Conservation (phyloP, 2,797 vertebrate species). For the Novumbra hubbsi region DNA sequence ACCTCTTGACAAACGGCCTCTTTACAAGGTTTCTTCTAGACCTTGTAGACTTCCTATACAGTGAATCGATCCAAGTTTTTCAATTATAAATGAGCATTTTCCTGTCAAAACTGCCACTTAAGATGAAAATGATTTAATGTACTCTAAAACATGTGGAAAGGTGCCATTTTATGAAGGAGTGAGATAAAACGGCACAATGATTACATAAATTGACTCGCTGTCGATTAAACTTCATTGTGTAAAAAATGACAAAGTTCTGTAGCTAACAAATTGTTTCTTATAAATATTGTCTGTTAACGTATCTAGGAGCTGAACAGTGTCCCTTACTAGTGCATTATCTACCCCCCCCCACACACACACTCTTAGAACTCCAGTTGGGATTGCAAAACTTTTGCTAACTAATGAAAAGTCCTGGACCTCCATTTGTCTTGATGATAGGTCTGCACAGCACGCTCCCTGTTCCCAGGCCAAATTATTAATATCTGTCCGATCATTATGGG, state of each 20-base stretch:
- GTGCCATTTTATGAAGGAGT: slow-evolving; percentile 10
- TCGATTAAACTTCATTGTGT: slow-evolving; percentile 14
- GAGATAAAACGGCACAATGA: too few relatives aligned
- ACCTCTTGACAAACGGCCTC: slow-evolving; percentile 6
- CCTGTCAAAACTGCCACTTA: slow-evolving; percentile 1
- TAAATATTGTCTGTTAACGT: not conserved
- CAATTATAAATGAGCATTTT: slow-evolving; percentile 31
- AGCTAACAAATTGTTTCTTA: not conserved
- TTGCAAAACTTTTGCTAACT: slow-evolving; percentile 8
- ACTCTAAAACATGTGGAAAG: slow-evolving; percentile 18
- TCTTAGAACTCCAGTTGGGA: too few relatives aligned
- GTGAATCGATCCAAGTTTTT: slow-evolving; percentile 33
- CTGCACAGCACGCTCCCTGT: slow-evolving; percentile 42
- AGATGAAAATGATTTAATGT: not conserved
- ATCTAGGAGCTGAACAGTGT: not conserved
- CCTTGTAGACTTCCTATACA: slow-evolving; percentile 11
- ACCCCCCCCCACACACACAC: not conserved
- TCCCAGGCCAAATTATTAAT: slow-evolving; percentile 59
- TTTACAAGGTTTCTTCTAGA: slow-evolving; percentile 21
- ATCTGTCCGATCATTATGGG: slow-evolving; percentile 49
- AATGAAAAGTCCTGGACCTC: slow-evolving; percentile 17
- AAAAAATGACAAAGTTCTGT: slow-evolving; percentile 8
- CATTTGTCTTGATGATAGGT: slow-evolving; percentile 45
- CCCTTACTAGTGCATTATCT: not conserved
- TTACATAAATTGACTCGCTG: not conserved